These are phyloP conservation scores for Eidolon helvum DNA, from an alignment of 2,113 vertebrate species.

Conservation along the genomic window DNA sequence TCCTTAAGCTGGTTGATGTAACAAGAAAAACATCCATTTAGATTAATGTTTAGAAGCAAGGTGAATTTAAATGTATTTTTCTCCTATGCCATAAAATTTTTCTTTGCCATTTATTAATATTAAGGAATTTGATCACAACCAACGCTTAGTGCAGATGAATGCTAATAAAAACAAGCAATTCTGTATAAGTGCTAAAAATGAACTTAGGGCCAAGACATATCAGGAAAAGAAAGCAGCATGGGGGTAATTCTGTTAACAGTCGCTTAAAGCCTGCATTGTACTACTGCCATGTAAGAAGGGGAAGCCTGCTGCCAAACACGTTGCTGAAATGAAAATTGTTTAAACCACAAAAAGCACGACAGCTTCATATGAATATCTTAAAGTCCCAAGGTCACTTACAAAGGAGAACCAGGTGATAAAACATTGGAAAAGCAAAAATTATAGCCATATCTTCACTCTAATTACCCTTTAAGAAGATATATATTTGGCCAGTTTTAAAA, in stretches of 20 bases:
- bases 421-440: not conserved
- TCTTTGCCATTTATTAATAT: constrained; percentile 22
- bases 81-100: not conserved
- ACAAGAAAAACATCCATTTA: not conserved
- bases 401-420: not conserved
- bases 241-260: constrained; percentile 58
- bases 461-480: not conserved
- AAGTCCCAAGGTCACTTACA: constrained; percentile 61
- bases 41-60: not conserved
- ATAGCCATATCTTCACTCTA: not conserved
- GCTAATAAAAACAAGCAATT: constrained; percentile 27
- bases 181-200: constrained; percentile 64
- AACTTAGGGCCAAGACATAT: constrained; percentile 61
- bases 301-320: constrained; percentile 31
- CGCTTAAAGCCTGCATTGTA: constrained; percentile 66
- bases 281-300: constrained; percentile 41
- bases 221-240: constrained; percentile 59
- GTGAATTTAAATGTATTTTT: constrained; percentile 20
- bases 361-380: constrained; percentile 16
- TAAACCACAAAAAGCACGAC: constrained; percentile 52
- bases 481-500: constrained; percentile 28
- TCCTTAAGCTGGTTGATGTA: not conserved
- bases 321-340: constrained; percentile 65
- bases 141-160: constrained; percentile 50
- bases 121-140: constrained; percentile 35